Evolutionary conservation across 2,888 invertebrate species (phyloP).

Genomic region (Dynastes grantii): DNA sequence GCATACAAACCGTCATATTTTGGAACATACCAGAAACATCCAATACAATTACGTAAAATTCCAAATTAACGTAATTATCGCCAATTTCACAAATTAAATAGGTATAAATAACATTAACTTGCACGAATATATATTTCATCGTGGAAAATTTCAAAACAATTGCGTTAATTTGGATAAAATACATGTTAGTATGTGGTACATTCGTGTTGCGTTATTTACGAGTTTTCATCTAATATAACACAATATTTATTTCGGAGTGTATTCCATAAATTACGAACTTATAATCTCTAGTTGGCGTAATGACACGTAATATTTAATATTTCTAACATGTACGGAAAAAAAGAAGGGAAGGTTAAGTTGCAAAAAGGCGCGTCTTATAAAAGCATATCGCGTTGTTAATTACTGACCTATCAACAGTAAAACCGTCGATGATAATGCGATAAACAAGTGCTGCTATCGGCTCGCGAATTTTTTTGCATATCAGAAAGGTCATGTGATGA

Average conservation of each 20-base stretch:
- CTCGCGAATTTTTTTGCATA: neutral
- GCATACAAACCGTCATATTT: too few species aligned
- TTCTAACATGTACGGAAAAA: neutral
- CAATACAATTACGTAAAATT: too few species aligned
- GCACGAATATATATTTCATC: neutral
- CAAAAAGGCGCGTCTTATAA: neutral
- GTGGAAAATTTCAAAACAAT: slow-evolving; percentile 2
- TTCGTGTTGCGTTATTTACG: too few species aligned
- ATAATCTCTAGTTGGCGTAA: neutral
- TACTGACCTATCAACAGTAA: neutral
- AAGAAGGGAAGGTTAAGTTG: neutral
- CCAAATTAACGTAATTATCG: too few species aligned
- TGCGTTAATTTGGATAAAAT: neutral
- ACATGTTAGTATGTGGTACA: too few species aligned
- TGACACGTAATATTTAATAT: neutral
- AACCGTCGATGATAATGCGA: neutral
- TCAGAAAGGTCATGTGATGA: slow-evolving; percentile 4
- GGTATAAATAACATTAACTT: neutral
- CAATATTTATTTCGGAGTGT: neutral
- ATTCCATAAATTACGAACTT: slow-evolving; percentile 1
- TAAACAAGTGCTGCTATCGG: slow-evolving; percentile 3
- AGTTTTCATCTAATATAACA: too few species aligned
- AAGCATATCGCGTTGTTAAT: neutral
- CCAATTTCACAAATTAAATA: slow-evolving; percentile 1
- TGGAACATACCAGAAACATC: too few species aligned